phyloP scores from a whole-genome alignment of 2,888 invertebrate genomes.

The Rhingia rostrata region DNA sequence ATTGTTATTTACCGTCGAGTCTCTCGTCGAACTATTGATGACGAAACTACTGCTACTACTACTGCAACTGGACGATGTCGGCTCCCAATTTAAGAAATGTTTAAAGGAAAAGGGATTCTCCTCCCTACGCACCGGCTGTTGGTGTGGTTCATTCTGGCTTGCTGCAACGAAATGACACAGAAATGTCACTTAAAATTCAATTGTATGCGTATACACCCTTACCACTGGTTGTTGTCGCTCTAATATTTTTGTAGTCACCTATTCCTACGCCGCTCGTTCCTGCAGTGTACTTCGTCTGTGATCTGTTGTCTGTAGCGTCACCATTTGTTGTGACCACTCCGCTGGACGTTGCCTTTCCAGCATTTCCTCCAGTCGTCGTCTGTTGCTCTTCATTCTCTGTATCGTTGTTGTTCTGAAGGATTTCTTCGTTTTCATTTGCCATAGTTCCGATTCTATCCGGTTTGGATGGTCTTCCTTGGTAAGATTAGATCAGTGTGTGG shows the following conservation, averaged over 20 bases:
- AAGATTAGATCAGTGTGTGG: not conserved
- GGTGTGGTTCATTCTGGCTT: constrained; percentile 45
- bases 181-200: not conserved
- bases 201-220: constrained; percentile 37
- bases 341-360: constrained; percentile 30
- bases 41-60: constrained; percentile 62
- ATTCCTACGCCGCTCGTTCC: constrained; percentile 31
- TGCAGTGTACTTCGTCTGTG: constrained; percentile 35
- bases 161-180: constrained; percentile 9
- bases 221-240: constrained; percentile 75
- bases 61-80: constrained; percentile 76
- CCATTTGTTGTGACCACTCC: constrained; percentile 50
- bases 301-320: constrained; percentile 54
- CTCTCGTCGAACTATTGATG: constrained; percentile 60
- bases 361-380: constrained; percentile 46
- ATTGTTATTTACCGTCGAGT: constrained; percentile 57
- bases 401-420: constrained; percentile 75
- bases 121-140: constrained; percentile 53
- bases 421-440: constrained; percentile 81
- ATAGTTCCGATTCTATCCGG: constrained; percentile 74
- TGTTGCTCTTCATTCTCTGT: constrained; percentile 61
- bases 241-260: constrained; percentile 78
- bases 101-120: constrained; percentile 92
- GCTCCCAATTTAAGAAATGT: constrained; percentile 90
- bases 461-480: constrained; percentile 2